Conservation (phyloP, 1,140 invertebrate genomes). For the Drosophila nebulosa region DNA sequence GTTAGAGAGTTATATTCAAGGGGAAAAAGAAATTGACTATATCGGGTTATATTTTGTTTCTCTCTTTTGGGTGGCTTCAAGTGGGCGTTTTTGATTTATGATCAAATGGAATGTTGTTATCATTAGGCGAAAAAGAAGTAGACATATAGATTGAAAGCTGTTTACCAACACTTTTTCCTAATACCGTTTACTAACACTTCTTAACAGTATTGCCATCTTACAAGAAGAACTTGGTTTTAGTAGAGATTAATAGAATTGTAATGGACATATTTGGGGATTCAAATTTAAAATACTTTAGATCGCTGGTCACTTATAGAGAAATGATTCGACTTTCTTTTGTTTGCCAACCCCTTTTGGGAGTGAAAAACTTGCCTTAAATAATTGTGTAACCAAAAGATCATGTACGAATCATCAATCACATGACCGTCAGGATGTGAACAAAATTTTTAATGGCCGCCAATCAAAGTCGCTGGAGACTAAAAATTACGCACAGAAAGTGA, state of each 20-base stretch:
- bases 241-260: too few species aligned
- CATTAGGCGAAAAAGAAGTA: not conserved
- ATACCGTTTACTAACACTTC: too few species aligned
- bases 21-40: conserved; percentile 25
- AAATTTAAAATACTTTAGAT: too few species aligned
- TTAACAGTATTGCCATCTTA: too few species aligned
- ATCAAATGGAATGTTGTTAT: conserved; percentile 13
- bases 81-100: conserved; percentile 59
- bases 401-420: conserved; percentile 65
- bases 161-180: too few species aligned
- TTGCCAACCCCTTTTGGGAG: conserved; percentile 16
- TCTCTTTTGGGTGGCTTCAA: conserved; percentile 6
- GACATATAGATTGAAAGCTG: too few species aligned
- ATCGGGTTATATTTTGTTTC: not conserved
- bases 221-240: too few species aligned
- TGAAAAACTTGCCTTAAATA: conserved; percentile 31
- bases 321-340: not conserved
- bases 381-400: conserved; percentile 30
- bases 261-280: too few species aligned
- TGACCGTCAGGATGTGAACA: conserved; percentile 46
- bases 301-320: not conserved
- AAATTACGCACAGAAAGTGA: conserved; percentile 61
- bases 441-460: conserved; percentile 66
- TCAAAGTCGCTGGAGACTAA: conserved; percentile 44
- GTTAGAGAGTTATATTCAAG: conserved; percentile 24